A percentile compares a stretch with the other conserved stretches of the same genome.
Conservation (phyloP, 2,888 invertebrate species). For the Aplocera efformata region DNA sequence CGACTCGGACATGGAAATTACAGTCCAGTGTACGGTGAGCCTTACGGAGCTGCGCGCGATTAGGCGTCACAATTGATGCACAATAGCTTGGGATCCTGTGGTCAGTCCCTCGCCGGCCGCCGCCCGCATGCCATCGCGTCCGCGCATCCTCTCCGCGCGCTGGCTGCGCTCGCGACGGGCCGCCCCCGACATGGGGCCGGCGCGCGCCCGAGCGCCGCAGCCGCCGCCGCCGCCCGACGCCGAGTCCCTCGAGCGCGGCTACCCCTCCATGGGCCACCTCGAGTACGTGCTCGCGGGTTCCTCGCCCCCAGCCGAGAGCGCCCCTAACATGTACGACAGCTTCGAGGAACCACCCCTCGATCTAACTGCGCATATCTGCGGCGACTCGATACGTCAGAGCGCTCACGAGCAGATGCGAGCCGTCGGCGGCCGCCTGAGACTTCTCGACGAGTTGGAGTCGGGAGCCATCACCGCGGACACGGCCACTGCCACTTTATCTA, state of each 20-base stretch:
- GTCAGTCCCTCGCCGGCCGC: constrained; percentile 54
- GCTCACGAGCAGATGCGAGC: constrained; percentile 87
- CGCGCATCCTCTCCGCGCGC: constrained; percentile 60
- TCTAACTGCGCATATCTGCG: constrained; percentile 86
- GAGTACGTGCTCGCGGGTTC: constrained; percentile 90
- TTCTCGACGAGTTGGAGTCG: constrained; percentile 87
- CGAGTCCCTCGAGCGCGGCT: constrained; percentile 83
- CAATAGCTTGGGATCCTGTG: constrained; percentile 41
- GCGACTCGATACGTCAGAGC: constrained; percentile 86
- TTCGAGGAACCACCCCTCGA: constrained; percentile 87
- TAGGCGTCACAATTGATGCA: constrained; percentile 53
- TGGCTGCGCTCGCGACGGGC: constrained; percentile 56
- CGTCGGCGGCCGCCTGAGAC: constrained; percentile 83
- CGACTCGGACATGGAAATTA: constrained; percentile 1
- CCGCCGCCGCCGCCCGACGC: constrained; percentile 51
- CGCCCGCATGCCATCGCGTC: constrained; percentile 70
- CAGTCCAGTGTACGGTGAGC: constrained; percentile 33
- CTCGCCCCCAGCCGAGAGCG: constrained; percentile 89
- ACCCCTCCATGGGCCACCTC: constrained; percentile 84
- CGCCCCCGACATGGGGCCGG: constrained; percentile 47
- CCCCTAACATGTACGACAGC: constrained; percentile 90
- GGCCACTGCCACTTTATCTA: constrained; percentile 70
- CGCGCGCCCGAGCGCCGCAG: constrained; percentile 43
- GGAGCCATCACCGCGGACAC: constrained; percentile 82
- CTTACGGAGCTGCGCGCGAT: constrained; percentile 55